Evolutionary conservation across 1,140 invertebrate species (phyloP).

Genomic region (Drosophila pruinosa): DNA sequence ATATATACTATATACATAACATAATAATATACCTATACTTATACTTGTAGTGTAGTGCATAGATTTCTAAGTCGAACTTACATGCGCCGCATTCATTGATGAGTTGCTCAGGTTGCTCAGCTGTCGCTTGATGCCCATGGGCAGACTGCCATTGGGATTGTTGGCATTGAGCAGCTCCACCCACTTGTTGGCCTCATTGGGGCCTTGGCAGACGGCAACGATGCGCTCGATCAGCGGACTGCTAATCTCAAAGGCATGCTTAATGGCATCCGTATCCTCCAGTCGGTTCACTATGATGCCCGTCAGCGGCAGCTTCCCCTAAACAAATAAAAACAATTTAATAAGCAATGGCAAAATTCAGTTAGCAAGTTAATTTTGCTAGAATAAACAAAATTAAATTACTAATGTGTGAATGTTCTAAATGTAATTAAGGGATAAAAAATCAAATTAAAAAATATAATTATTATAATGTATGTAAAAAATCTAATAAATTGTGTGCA

Average conservation of each 20-base stretch:
- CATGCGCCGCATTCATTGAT: constrained; percentile 83
- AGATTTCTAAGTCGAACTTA: constrained; percentile 81
- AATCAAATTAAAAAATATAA: no score
- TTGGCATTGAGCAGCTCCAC: constrained; percentile 88
- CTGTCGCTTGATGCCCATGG: constrained; percentile 82
- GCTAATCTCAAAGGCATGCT: constrained; percentile 96
- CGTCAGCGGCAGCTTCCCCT: constrained; percentile 95
- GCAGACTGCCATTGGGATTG: constrained; percentile 70
- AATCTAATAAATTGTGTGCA: no score
- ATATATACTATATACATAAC: constrained; percentile 3
- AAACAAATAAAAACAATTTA: background rate
- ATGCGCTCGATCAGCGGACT: constrained; percentile 95
- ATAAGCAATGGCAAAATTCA: no score
- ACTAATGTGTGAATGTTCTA: no score
- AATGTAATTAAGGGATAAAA: no score
- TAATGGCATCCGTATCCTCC: constrained; percentile 91
- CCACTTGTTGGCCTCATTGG: constrained; percentile 93
- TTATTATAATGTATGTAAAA: no score
- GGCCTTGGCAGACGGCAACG: constrained; percentile 92
- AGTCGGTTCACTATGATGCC: constrained; percentile 90
- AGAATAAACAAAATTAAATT: no score
- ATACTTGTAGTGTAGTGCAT: background rate
- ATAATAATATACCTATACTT: background rate
- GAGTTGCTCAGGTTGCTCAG: constrained; percentile 79
- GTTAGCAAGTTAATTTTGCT: no score